Conservation (phyloP, 2,113 vertebrate genomes). For the Sardina pilchardus region DNA sequence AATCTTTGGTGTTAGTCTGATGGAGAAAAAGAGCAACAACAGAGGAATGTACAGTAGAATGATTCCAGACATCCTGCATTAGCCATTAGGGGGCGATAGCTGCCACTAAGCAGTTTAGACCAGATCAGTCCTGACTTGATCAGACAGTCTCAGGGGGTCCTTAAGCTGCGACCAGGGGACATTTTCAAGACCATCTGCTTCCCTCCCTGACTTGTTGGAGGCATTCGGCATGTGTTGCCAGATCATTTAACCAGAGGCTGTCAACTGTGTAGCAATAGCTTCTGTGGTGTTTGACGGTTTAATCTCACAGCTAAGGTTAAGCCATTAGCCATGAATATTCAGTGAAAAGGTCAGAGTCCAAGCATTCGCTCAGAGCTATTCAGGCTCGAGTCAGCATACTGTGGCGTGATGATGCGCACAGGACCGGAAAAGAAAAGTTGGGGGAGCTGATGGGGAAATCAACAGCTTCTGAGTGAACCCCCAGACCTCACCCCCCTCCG, state of each 20-base stretch:
- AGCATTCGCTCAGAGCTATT: not conserved
- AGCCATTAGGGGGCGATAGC: not conserved
- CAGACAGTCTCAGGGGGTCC: not conserved
- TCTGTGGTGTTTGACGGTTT: not conserved
- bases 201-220: not conserved
- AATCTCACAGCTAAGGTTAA: not conserved
- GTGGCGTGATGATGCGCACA: not conserved
- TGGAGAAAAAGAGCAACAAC: not conserved
- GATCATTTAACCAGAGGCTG: not conserved
- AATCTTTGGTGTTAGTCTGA: slow-evolving; percentile 95
- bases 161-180: not conserved
- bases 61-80: not conserved
- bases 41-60: not conserved
- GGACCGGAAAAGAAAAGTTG: not conserved
- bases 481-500: not conserved
- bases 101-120: not conserved
- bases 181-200: not conserved
- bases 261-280: slow-evolving; percentile 4
- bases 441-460: not conserved
- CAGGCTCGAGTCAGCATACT: not conserved
- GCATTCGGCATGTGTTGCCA: not conserved
- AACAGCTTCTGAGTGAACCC: not conserved
- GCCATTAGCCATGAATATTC: slow-evolving; percentile 1
- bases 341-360: not conserved
- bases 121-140: not conserved